Evolutionary conservation across 1,140 invertebrate genomes (phyloP), one percentile per base, ranked within the genome.

Genomic region (Pygmarrhopalites habei): DNA sequence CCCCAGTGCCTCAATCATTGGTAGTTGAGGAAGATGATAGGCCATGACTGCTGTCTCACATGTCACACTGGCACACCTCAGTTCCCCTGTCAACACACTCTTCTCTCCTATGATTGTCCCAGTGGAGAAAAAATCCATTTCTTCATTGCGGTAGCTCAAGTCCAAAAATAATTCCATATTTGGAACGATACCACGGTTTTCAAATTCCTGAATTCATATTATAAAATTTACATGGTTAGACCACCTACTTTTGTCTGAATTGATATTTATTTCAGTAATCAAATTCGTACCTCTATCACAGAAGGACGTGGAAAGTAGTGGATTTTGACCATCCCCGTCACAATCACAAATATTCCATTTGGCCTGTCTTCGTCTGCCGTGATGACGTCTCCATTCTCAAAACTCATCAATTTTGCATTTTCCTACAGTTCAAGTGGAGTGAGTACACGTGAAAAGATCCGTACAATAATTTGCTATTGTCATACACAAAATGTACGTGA

Each of bases 91-190:
- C 4, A 79, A 65, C 14, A 78, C 63, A n/a, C 77, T 74, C 64
- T 77, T 73, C 64, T 79, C 78, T 1, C 78, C 78, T 30, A 79
- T 72, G 1, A 79, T 73, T 32, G 73, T 76, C 5, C 78, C 78
- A 17, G 75, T 69, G 0, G 74, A 72, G 53, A 79, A 67, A 56
- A 75, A 79, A 57, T 79, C 77, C 12, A 74, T 66, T 26, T 73
- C 65, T 52, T 69, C 65, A 14, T 62, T 59, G 29, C 65, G 55
- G 53, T 65, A 72, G 10, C 47, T 58, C 17, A 69, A 43, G 25
- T 68, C 68, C 3, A 62, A 26, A 49, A 69, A 69, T 12, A 67
- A 43, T 28, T 72, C 69, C 43, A 67, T 60, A 28, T 67, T 69
- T 5, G 70, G 68, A n/a, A 72, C 25, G 21, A 46, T 53, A 29